phyloP scores from a whole-genome alignment of 2,888 invertebrate species.

The Aleiodes testaceus region DNA sequence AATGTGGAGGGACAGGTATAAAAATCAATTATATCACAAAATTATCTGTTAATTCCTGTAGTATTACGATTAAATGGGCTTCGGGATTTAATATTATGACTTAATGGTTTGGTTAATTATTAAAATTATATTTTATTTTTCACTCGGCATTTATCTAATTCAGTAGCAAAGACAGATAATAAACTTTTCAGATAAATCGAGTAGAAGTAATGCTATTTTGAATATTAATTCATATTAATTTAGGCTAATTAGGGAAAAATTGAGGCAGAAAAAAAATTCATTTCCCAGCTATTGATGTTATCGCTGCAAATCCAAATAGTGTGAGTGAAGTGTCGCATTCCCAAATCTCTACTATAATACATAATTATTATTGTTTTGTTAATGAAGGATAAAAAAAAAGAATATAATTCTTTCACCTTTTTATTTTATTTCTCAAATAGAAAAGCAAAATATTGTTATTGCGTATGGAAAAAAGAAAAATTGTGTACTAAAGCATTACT shows the following conservation, averaged over 20 bases:
- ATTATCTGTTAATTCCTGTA: slow-evolving; percentile 33
- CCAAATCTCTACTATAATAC: slow-evolving; percentile 71
- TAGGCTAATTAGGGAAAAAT: too few relatives aligned
- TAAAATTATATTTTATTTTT: too few relatives aligned
- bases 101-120: slow-evolving; percentile 16
- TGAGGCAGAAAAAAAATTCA: too few relatives aligned
- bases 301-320: slow-evolving; percentile 52
- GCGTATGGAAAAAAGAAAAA: slow-evolving; percentile 37
- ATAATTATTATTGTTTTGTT: slow-evolving; percentile 69
- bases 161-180: too few relatives aligned
- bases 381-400: slow-evolving; percentile 42
- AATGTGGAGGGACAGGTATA: slow-evolving; percentile 75
- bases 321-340: slow-evolving; percentile 66
- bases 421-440: slow-evolving; percentile 32
- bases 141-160: too few relatives aligned
- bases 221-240: too few relatives aligned
- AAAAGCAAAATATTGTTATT: slow-evolving; percentile 23
- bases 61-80: slow-evolving; percentile 42
- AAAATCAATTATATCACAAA: slow-evolving; percentile 45
- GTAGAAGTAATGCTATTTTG: too few relatives aligned
- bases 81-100: slow-evolving; percentile 45
- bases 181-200: too few relatives aligned
- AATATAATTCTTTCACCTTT: slow-evolving; percentile 52
- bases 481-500: slow-evolving; percentile 70
- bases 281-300: too few relatives aligned